phyloP scores from a whole-genome alignment of 1,140 invertebrate species.

The Schlechtendalia chinensis region DNA sequence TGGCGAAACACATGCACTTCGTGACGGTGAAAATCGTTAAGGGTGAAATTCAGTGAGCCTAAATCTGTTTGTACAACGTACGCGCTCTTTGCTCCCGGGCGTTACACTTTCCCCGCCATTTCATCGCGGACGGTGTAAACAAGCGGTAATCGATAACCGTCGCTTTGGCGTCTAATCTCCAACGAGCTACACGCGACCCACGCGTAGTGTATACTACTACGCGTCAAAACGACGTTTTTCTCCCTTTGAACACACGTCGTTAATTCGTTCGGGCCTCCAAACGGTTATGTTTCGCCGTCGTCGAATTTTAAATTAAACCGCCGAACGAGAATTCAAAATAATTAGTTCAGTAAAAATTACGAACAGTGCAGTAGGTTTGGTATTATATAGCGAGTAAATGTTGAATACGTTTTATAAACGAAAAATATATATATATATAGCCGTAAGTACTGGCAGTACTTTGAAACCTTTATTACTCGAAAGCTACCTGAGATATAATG shows the following conservation, averaged over 20 bases:
- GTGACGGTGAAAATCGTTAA: background rate
- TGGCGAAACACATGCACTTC: background rate
- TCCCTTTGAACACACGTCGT: background rate
- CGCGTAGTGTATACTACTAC: too few relatives aligned
- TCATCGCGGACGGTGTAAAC: background rate
- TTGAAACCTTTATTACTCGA: too few relatives aligned
- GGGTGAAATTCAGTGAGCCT: background rate
- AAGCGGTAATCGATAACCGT: background rate
- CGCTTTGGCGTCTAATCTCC: background rate
- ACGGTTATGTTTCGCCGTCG: too few relatives aligned
- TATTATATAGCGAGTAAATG: too few relatives aligned
- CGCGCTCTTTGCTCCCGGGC: background rate
- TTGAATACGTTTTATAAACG: too few relatives aligned
- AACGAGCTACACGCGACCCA: background rate
- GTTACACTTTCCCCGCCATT: background rate
- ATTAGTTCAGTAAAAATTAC: too few relatives aligned
- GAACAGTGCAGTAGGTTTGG: too few relatives aligned
- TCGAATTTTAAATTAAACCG: too few relatives aligned
- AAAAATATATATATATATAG: too few relatives aligned
- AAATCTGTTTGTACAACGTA: background rate
- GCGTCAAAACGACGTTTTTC: background rate
- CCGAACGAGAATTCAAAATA: too few relatives aligned
- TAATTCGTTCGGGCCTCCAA: background rate
- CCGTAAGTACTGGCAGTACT: too few relatives aligned
- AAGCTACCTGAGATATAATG: too few relatives aligned